Conservation (phyloP, 2,888 invertebrate species). For the Holacanthella duospinosa region DNA sequence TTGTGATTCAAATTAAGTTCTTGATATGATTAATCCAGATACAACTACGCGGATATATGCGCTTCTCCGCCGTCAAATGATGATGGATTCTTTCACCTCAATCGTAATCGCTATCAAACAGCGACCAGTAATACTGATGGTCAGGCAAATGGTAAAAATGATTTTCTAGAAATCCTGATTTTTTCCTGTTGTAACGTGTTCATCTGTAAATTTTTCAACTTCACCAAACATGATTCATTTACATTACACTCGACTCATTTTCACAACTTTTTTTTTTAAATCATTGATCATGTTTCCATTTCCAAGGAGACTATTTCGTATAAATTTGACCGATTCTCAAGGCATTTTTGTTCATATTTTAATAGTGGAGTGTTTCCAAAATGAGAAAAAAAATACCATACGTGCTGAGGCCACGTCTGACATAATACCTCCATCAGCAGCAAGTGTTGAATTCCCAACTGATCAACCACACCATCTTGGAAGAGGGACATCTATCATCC, state of each 20-base stretch:
- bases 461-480: not conserved
- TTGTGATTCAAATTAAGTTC: not conserved
- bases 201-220: no score
- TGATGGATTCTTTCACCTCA: slow-evolving; percentile 59
- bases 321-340: not conserved
- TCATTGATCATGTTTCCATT: slow-evolving; percentile 8
- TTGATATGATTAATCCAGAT: slow-evolving; percentile 14
- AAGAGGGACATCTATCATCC: not conserved
- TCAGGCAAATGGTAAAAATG: not conserved
- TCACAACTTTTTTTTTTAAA: no score
- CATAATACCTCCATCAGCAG: not conserved
- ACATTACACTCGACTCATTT: no score
- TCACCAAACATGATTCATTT: no score
- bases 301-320: not conserved
- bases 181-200: no score
- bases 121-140: not conserved
- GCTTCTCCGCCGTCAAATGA: slow-evolving; percentile 61
- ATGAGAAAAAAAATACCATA: slow-evolving; percentile 6
- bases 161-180: no score
- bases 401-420: not conserved
- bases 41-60: slow-evolving; percentile 35
- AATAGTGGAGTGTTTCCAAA: slow-evolving; percentile 13
- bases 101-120: slow-evolving; percentile 7
- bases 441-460: not conserved
- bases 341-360: slow-evolving; percentile 14